phyloP scores from a whole-genome alignment of 2,797 vertebrate genomes.

The Cacajao melanocephalus region DNA sequence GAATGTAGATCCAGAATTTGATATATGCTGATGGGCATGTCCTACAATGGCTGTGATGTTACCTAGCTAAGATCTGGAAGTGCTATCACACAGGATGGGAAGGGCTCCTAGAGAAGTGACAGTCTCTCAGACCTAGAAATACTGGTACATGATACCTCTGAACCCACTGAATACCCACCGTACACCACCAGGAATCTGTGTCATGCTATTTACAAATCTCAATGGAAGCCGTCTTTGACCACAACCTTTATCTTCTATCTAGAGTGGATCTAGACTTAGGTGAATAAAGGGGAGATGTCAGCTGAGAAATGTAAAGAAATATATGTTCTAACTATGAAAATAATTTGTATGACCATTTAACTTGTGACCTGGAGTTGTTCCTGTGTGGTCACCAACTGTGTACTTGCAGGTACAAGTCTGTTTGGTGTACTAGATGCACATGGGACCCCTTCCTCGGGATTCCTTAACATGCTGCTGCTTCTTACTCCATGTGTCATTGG shows the following conservation, averaged over 20 bases:
- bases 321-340: background rate
- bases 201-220: background rate
- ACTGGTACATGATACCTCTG: accelerated
- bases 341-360: background rate
- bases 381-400: background rate
- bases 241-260: background rate
- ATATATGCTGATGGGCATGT: background rate
- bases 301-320: background rate
- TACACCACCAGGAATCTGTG: background rate
- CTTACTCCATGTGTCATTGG: background rate
- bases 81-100: background rate
- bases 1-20: background rate
- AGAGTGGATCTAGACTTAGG: background rate
- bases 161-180: background rate
- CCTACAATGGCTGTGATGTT: background rate
- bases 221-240: background rate
- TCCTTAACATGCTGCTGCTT: background rate
- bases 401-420: background rate
- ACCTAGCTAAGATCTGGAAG: background rate
- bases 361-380: background rate
- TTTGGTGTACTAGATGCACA: background rate
- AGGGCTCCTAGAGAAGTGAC: background rate
- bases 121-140: background rate
- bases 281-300: background rate
- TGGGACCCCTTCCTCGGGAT: background rate